A percentile compares a stretch with the other conserved stretches of the same genome.
phyloP scores from a whole-genome alignment of 2,797 vertebrate species.

The Rhinella marina region DNA sequence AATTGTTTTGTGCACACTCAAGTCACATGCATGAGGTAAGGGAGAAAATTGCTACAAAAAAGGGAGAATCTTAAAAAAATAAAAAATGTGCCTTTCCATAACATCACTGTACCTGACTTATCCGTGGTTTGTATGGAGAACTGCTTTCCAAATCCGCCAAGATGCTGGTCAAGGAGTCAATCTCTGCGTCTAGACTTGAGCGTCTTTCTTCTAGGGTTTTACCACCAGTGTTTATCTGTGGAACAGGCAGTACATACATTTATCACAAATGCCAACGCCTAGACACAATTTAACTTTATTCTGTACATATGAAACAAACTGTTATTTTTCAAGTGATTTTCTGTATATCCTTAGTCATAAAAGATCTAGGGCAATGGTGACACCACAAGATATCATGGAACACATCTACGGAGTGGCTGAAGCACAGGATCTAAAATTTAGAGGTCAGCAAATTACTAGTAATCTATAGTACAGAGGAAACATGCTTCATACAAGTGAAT shows the following conservation, averaged over 20 bases:
- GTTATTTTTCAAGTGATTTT: background rate
- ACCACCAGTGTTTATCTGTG: conserved; percentile 84
- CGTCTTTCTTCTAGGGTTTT: conserved; percentile 93
- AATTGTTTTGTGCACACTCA: no score
- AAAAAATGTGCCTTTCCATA: background rate
- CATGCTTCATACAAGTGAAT: no score
- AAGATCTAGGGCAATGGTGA: no score
- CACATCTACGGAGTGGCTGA: no score
- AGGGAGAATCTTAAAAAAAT: no score
- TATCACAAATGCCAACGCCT: background rate
- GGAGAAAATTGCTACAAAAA: no score
- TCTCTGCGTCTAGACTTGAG: conserved; percentile 95
- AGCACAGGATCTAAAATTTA: no score
- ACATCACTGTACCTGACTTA: conserved; percentile 76
- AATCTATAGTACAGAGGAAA: no score
- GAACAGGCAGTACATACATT: background rate
- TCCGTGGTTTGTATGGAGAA: conserved; percentile 91
- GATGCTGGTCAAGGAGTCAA: conserved; percentile 96
- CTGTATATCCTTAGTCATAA: no score
- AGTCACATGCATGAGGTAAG: no score
- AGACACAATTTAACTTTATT: background rate
- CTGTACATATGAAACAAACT: background rate
- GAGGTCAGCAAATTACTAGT: no score
- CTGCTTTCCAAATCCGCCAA: conserved; percentile 94
- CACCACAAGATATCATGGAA: no score